Evolutionary conservation across 2,888 invertebrate genomes (phyloP).

Genomic region (Protophormia terraenovae): DNA sequence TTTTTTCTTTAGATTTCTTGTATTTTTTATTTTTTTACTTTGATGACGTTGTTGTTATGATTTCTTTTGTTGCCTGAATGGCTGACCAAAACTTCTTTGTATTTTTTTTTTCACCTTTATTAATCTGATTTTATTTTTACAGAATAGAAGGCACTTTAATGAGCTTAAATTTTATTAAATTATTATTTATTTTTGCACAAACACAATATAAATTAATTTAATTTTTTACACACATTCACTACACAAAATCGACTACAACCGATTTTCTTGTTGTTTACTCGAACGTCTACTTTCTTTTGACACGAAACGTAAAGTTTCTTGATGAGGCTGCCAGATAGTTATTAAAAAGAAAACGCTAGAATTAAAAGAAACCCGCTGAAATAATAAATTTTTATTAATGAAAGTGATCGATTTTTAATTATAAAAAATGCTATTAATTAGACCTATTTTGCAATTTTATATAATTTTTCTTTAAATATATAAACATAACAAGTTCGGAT

Average conservation of each 20-base stretch:
- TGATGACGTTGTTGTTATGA: conserved; percentile 63
- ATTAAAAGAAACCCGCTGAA: not conserved
- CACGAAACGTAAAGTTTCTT: conserved; percentile 17
- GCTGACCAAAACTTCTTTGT: not conserved
- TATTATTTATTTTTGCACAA: conserved; percentile 5
- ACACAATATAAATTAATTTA: conserved; percentile 18
- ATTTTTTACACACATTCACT: conserved; percentile 5
- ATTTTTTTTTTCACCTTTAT: not conserved
- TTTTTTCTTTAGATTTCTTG: not conserved
- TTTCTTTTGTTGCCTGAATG: conserved; percentile 31
- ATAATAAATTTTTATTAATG: too few relatives aligned
- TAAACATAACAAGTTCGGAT: too few relatives aligned
- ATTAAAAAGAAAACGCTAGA: not conserved
- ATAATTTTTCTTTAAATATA: too few relatives aligned
- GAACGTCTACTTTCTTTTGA: conserved; percentile 43
- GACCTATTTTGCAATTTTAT: too few relatives aligned
- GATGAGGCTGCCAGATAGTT: not conserved
- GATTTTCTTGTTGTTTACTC: conserved; percentile 49
- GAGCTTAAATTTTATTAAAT: conserved; percentile 4
- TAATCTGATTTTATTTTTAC: not conserved
- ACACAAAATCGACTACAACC: conserved; percentile 12
- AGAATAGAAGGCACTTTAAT: conserved; percentile 13
- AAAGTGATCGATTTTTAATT: too few relatives aligned
- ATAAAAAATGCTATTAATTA: too few relatives aligned
- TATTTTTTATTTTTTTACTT: conserved; percentile 14